A percentile compares a stretch with the other conserved stretches of the same genome.
These are phyloP conservation scores for Heliconius hermathena DNA, from an alignment of 1,140 invertebrate species.

Conservation along the genomic window DNA sequence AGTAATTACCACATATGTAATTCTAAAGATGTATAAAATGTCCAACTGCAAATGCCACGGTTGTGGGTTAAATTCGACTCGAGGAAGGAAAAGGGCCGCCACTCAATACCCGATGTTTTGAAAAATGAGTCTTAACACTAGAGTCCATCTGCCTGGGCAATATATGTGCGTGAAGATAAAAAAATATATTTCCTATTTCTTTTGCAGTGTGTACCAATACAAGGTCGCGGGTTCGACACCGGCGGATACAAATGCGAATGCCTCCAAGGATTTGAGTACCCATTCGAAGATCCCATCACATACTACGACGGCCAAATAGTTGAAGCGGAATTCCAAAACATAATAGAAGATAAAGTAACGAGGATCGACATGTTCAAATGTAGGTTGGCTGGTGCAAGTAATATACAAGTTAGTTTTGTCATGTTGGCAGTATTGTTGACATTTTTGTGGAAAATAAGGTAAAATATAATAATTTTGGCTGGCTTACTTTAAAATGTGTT, in stretches of 20 bases:
- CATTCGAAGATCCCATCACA: conserved; percentile 95
- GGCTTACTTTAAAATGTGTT: no score
- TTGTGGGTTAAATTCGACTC: no score
- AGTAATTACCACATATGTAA: no score
- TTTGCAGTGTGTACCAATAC: conserved; percentile 94
- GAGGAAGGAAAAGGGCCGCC: no score
- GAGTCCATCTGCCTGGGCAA: no score
- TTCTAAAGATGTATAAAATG: no score
- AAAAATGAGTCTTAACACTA: no score
- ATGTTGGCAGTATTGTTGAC: conserved; percentile 50
- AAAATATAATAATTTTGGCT: background rate
- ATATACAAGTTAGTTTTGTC: conserved; percentile 81
- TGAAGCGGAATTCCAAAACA: conserved; percentile 96
- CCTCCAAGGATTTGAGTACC: conserved; percentile 98
- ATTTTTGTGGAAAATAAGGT: conserved; percentile 41
- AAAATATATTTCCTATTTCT: background rate
- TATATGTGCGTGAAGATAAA: no score
- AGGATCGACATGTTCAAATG: conserved; percentile 96
- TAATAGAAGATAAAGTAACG: conserved; percentile 89
- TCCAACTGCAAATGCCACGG: no score
- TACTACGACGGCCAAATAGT: conserved; percentile 98
- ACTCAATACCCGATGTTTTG: no score
- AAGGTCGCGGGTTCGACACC: conserved; percentile 93
- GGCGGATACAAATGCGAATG: conserved; percentile 99
- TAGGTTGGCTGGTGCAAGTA: conserved; percentile 90